Base-by-base conservation (phyloP, 2,113 vertebrate genomes). In the Saiga tatarica region DNA sequence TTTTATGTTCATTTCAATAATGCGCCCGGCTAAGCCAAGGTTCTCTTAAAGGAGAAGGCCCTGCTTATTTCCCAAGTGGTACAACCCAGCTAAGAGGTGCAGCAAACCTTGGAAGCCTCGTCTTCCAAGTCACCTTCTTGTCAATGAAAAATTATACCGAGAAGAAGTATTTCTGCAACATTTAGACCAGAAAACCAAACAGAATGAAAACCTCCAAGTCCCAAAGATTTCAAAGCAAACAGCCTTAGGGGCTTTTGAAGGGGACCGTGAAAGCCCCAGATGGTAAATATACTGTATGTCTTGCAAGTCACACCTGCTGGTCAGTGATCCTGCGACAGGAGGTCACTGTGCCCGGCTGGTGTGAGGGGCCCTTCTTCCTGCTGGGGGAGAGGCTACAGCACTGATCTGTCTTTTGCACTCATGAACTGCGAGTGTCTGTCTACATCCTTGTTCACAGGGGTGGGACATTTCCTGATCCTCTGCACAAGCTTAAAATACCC, bases 41-140 rank as follows among this genome's bases (percentile, higher is more conserved):
- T 98, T 98, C 96, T 98, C 98, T 99, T 99, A 99, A 99, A 99
- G 99, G 97, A 98, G 97, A 98, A 95, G 86, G 36, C 59, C 81
- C 36, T 52, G 50, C 92, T 96, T 92, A 21, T 59, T 98, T 97
- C 95, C 89, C 5, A 79, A 93, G 60, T 23, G 33, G 28, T 3
- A 11, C 28, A 15, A 3, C 45, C 6, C 39, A 42, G 45, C 25
- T 2, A 3, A 67, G 57, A 64, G 50, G 16, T 57, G 0, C 26
- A 2, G 52, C 16, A 59, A 89, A 71, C 10, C 36, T 76, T 1
- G 59, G 55, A 50, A 89, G 26, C 74, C 1, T 9, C 16, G 0
- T 36, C 53, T 17, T 74, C 45, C 36, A 26, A 9, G 13, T 33
- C 23, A 14, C 36, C 9, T 42, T 57, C 55, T 42, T 0, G 3